These are phyloP conservation scores for Protosalanx chinensis DNA, from an alignment of 2,797 vertebrate genomes.

Conservation along the genomic window DNA sequence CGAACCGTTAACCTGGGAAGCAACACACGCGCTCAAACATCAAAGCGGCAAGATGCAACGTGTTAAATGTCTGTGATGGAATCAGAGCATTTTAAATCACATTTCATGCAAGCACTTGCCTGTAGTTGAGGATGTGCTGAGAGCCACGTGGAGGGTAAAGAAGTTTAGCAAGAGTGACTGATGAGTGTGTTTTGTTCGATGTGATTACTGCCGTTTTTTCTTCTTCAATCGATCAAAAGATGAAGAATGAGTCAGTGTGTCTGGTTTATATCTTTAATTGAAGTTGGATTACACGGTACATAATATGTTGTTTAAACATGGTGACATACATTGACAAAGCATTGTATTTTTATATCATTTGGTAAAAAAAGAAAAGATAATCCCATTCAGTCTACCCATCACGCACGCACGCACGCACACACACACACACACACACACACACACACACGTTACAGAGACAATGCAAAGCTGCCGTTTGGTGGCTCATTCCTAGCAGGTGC, in stretches of 20 bases:
- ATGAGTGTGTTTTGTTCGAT: too few species aligned
- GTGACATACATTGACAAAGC: not conserved
- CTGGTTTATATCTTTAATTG: not conserved
- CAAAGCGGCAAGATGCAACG: too few species aligned
- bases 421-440: conserved; percentile 5
- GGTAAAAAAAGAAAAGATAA: not conserved
- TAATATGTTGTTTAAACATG: conserved; percentile 10
- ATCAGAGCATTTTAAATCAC: too few species aligned
- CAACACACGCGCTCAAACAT: too few species aligned
- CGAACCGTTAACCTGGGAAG: too few species aligned
- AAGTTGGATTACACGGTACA: not conserved
- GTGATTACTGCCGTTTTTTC: too few species aligned
- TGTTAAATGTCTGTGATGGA: too few species aligned
- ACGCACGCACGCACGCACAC: not conserved
- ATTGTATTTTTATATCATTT: not conserved
- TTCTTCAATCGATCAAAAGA: too few species aligned
- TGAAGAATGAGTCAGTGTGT: not conserved
- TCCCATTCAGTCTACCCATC: not conserved
- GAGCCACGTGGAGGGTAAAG: too few species aligned
- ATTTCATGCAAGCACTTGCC: too few species aligned
- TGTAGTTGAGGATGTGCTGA: too few species aligned
- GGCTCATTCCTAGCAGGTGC: conserved; percentile 49
- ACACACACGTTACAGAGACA: conserved; percentile 23
- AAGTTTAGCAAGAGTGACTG: too few species aligned
- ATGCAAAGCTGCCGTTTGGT: conserved; percentile 54